Conservation (phyloP, 2,888 invertebrate genomes). For the Rhingia rostrata region DNA sequence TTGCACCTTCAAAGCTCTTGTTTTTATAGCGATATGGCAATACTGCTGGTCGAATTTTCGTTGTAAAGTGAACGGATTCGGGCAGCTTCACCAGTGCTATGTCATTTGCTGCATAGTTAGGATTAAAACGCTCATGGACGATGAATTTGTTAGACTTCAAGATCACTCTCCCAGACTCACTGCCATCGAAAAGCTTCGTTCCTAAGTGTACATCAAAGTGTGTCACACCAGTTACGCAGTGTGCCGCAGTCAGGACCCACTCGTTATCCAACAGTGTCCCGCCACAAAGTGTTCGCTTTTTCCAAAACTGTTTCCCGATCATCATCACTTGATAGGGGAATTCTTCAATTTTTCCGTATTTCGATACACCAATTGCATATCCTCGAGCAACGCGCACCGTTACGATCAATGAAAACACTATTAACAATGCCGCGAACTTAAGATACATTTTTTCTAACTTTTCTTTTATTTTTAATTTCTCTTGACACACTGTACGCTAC, state of each 20-base stretch:
- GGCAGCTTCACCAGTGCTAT: constrained; percentile 81
- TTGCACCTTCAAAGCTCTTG: constrained; percentile 77
- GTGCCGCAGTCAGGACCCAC: constrained; percentile 82
- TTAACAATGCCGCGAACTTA: constrained; percentile 32
- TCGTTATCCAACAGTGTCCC: constrained; percentile 80
- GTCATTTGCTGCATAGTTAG: constrained; percentile 80
- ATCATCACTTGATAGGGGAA: constrained; percentile 83
- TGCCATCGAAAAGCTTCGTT: constrained; percentile 79
- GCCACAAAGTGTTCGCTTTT: constrained; percentile 81
- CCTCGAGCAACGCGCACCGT: constrained; percentile 52
- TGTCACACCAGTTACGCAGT: constrained; percentile 81
- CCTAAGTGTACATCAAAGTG: constrained; percentile 82
- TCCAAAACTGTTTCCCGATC: constrained; percentile 81
- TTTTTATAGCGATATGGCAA: constrained; percentile 76
- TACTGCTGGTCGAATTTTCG: constrained; percentile 79
- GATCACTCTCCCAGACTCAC: constrained; percentile 78
- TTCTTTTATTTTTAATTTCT: constrained; percentile 18
- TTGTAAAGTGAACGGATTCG: constrained; percentile 77
- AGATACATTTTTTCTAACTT: constrained; percentile 5
- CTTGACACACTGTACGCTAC: constrained; percentile 68
- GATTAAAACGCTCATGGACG: constrained; percentile 80
- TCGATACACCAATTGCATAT: constrained; percentile 80
- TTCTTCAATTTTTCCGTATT: constrained; percentile 79
- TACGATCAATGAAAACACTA: constrained; percentile 29
- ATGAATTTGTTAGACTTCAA: constrained; percentile 80